Conservation (phyloP, 2,888 invertebrate genomes). For the Cotesia congregata region DNA sequence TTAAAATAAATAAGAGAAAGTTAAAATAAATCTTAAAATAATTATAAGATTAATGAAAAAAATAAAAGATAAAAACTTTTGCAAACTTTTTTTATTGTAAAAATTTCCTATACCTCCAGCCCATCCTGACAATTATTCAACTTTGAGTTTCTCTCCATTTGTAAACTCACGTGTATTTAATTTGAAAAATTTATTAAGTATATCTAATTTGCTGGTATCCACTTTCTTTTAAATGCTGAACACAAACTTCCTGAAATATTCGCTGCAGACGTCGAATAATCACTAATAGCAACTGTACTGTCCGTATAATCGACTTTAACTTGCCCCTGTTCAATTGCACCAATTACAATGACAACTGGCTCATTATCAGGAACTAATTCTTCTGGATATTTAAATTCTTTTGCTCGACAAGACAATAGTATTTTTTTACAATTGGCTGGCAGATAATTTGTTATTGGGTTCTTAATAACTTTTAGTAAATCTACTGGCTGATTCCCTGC, state of each 20-base stretch:
- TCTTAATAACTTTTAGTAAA: slow-evolving; percentile 95
- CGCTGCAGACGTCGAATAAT: neutral
- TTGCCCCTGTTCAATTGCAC: slow-evolving; percentile 98
- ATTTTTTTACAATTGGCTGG: slow-evolving; percentile 94
- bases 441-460: slow-evolving; percentile 93
- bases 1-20: too few relatives aligned
- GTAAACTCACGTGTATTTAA: too few relatives aligned
- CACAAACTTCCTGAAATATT: neutral
- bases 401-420: slow-evolving; percentile 90
- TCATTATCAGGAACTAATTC: slow-evolving; percentile 85
- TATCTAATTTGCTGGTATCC: neutral
- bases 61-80: too few relatives aligned
- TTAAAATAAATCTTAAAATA: too few relatives aligned
- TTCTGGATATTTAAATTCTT: slow-evolving; percentile 77
- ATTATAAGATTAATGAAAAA: too few relatives aligned
- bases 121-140: too few relatives aligned
- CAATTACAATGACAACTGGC: slow-evolving; percentile 91
- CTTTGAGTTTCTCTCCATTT: too few relatives aligned
- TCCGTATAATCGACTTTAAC: slow-evolving; percentile 70
- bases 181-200: too few relatives aligned
- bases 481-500: slow-evolving; percentile 92
- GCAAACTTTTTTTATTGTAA: too few relatives aligned
- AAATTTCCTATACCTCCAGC: too few relatives aligned
- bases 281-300: neutral
- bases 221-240: neutral